phyloP scores from a whole-genome alignment of 1,140 invertebrate species.

The Drosophila kohkoa region DNA sequence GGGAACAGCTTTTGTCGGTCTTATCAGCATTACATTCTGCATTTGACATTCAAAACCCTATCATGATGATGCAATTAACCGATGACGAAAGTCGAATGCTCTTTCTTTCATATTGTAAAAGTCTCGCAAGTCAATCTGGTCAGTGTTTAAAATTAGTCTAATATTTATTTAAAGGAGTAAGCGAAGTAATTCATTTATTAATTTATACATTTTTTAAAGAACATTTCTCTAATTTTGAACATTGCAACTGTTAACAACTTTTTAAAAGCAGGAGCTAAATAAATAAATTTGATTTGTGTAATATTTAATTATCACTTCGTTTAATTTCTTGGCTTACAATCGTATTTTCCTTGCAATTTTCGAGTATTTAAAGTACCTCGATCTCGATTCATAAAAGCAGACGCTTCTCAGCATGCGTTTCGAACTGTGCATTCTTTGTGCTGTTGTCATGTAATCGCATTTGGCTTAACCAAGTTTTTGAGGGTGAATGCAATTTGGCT shows the following conservation, averaged over 20 bases:
- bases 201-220: no score
- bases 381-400: background rate
- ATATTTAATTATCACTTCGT: no score
- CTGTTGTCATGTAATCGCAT: conserved; percentile 70
- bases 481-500: conserved; percentile 66
- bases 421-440: conserved; percentile 11
- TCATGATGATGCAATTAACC: background rate
- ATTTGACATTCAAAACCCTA: conserved; percentile 40
- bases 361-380: background rate
- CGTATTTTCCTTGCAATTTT: background rate
- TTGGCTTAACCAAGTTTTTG: conserved; percentile 37
- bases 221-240: no score
- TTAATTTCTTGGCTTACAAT: no score
- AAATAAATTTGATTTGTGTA: no score
- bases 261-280: no score
- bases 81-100: background rate
- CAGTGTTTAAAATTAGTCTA: no score
- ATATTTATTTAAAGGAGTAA: no score
- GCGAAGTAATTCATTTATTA: no score
- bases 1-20: conserved; percentile 32
- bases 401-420: background rate
- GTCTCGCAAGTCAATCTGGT: background rate
- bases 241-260: no score
- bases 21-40: conserved; percentile 33
- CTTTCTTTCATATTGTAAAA: background rate